Evolutionary conservation across 2,888 invertebrate species (phyloP).

Genomic region (Dione juno): DNA sequence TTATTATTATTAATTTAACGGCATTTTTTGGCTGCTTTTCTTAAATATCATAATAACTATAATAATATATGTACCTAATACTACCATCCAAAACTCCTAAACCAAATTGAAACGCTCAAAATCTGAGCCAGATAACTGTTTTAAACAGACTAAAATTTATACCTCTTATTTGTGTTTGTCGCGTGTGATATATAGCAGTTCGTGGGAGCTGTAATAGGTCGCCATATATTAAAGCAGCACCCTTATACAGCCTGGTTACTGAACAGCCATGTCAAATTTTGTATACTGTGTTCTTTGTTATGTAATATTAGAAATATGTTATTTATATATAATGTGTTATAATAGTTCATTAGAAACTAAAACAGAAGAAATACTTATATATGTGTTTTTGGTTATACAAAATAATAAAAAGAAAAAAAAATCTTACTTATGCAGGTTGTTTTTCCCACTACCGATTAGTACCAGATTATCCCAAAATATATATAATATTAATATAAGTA

Average conservation of each 20-base stretch:
- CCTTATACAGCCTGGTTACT: slow-evolving; percentile 39
- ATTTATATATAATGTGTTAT: too few species aligned
- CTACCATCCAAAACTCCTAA: slow-evolving; percentile 8
- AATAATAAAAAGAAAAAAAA: too few species aligned
- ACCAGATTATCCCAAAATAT: too few species aligned
- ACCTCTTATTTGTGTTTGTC: slow-evolving; percentile 56
- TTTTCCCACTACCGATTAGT: too few species aligned
- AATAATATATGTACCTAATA: background rate
- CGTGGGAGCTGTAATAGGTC: slow-evolving; percentile 51
- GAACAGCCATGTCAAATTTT: slow-evolving; percentile 14
- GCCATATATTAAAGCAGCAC: slow-evolving; percentile 48
- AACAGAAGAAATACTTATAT: too few species aligned
- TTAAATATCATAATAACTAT: too few species aligned
- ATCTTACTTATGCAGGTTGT: too few species aligned
- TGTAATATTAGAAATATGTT: background rate
- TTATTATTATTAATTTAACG: too few species aligned
- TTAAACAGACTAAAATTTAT: slow-evolving; percentile 54
- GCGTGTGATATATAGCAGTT: slow-evolving; percentile 51
- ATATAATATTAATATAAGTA: too few species aligned
- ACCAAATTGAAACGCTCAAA: slow-evolving; percentile 43
- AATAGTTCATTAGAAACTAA: too few species aligned
- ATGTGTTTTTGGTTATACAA: too few species aligned
- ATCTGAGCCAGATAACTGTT: slow-evolving; percentile 51
- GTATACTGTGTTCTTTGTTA: background rate
- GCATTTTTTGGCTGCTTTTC: too few species aligned